phyloP scores from a whole-genome alignment of 1,140 invertebrate genomes.

The Drosophila seguyi region DNA sequence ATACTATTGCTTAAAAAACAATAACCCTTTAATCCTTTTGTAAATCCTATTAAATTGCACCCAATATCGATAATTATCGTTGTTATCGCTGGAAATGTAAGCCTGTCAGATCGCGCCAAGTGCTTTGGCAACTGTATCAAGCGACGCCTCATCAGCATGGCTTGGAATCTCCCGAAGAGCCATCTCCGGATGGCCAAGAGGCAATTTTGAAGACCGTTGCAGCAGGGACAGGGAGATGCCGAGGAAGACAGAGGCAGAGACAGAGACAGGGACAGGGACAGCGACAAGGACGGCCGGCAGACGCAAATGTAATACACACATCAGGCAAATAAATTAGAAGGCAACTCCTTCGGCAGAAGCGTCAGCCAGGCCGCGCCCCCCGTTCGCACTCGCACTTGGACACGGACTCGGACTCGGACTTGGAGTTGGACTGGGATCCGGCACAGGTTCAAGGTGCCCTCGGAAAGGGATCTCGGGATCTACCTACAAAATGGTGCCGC shows the following conservation, averaged over 20 bases:
- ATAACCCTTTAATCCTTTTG: not conserved
- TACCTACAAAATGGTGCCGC: conserved; percentile 47
- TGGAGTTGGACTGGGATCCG: not conserved
- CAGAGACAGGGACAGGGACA: not conserved
- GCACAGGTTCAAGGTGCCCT: conserved; percentile 13
- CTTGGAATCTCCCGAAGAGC: conserved; percentile 19
- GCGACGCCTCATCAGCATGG: conserved; percentile 37
- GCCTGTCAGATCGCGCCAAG: not conserved
- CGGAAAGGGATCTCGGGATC: conserved; percentile 9
- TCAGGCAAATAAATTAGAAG: conserved; percentile 84
- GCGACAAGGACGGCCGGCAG: conserved; percentile 8
- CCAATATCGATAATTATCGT: not conserved
- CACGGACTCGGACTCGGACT: not conserved
- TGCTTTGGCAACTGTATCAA: conserved; percentile 12
- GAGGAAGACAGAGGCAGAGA: not conserved
- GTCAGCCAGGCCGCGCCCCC: conserved; percentile 68
- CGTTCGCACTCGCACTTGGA: conserved; percentile 30
- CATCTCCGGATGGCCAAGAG: conserved; percentile 46
- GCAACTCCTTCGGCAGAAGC: conserved; percentile 80
- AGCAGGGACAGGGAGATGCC: not conserved
- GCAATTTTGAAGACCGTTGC: conserved; percentile 54
- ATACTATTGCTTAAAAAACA: not conserved
- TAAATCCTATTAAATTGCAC: not conserved
- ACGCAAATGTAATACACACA: conserved; percentile 81
- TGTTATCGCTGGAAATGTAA: not conserved